Percentiles rank a stretch among this genome's conserved stretches.
Conservation (phyloP, 2,113 vertebrate species). For the Pluvianellus socialis region DNA sequence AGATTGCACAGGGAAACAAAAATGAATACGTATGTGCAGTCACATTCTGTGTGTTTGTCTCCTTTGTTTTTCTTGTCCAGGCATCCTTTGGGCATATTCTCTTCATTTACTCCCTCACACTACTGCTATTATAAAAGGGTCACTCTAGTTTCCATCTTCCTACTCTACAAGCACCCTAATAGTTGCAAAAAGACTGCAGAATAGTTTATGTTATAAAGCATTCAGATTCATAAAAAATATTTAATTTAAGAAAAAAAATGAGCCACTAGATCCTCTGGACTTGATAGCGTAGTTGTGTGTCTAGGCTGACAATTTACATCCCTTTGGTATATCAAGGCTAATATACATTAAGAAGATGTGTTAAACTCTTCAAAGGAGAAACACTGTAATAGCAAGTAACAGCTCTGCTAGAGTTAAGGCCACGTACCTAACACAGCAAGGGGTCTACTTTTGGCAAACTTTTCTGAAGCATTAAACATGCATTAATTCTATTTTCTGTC, state of each 20-base stretch:
- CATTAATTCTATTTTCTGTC: constrained; percentile 11
- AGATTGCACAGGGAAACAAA: background rate
- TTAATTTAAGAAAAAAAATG: background rate
- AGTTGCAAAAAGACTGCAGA: background rate
- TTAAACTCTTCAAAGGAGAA: background rate
- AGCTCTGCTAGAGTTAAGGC: background rate
- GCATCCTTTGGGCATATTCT: background rate
- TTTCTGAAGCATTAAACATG: background rate
- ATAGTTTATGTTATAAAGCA: background rate
- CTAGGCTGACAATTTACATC: background rate
- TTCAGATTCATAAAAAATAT: background rate
- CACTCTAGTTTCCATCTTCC: rapidly evolving
- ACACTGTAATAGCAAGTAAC: background rate
- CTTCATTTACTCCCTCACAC: rapidly evolving
- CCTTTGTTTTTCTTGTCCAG: background rate
- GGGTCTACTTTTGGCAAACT: background rate
- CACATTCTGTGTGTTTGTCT: background rate
- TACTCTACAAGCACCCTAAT: background rate
- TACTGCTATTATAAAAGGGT: background rate
- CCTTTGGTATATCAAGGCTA: background rate
- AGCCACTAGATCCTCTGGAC: background rate
- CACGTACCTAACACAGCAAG: background rate
- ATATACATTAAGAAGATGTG: background rate
- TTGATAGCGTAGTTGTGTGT: background rate
- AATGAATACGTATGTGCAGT: background rate